Evolutionary conservation across 2,888 invertebrate species (phyloP), one percentile per base, ranked within the genome.

Genomic region (Thera britannica): DNA sequence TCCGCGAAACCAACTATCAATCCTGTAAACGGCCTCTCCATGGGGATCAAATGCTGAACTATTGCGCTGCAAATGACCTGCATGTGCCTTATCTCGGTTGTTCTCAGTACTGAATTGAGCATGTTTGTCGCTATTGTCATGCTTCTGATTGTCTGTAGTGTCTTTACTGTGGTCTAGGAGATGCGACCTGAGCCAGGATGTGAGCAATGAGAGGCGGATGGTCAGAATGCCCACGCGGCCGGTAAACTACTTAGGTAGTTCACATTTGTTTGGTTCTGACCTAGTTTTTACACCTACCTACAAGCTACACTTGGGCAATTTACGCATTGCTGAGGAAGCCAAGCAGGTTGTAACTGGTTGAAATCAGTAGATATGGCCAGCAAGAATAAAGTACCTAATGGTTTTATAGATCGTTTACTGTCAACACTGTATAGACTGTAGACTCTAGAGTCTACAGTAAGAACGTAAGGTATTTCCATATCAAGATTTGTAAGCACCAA

Each of bases 141-240:
- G 54, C 41, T 67, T 4, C 57, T 56, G 34, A 2, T 35, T 12
- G 35, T 52, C 46, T 12, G 12, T 46, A 54, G 7, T n/a, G 23
- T 57, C 0, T 36, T 44, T 83, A 78, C 78, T 67, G 72, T 69
- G 61, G 71, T 70, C 70, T 35, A 79, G 79, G 80, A 80, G 58
- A 72, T 79, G 74, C 80, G 79, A 82, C 80, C 80, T 60, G 11
- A 68, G 77, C 74, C 92, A 89, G 92, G 92, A 92, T 86, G 87
- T 79, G 75, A 80, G 82, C 86, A 90, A 90, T 90, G 81, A 87
- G 79, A 74, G 79, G 74, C 78, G 79, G 75, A 79, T 77, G 76
- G 70, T 67, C 78, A 62, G 51, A 36, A 36, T 46, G 74, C 82
- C 81, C 77, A 81, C 77, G 71, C 77, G 44, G 66, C 57, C n/a